Evolutionary conservation across 2,888 invertebrate species (phyloP), one percentile per base, ranked within the genome.

Genomic region (Epistrophe grossulariae): DNA sequence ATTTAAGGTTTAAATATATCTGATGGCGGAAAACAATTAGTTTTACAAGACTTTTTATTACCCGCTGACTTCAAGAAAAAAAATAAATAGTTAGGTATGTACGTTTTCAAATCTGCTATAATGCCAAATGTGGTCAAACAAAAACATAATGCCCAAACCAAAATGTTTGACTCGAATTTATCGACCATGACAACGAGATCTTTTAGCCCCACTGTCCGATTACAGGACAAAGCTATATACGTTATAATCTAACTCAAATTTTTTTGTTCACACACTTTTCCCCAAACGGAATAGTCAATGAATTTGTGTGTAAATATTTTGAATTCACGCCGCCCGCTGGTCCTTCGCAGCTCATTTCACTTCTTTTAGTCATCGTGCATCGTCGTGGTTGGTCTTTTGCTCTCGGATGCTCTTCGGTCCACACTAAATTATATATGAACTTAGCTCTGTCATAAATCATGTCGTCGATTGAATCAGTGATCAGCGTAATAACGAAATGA

Each of bases 311-410:
- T 91, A 92, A 92, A 92, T 92, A 92, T 92, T 92, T 91, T 91
- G 90, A 76, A 91, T 91, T 91, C 92, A 91, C 91, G n/a, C n/a
- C n/a, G n/a, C n/a, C n/a, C n/a, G n/a, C n/a, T n/a, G 90, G 90
- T 91, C 91, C 89, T 91, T 92, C 90, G 91, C 91, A 92, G 92
- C 91, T 92, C 92, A 91, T 90, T 92, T 91, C 90, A 91, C 90
- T 89, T 88, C 89, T 80, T 77, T 31, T 13, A 45, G 55, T 50
- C 68, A 35, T 64, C 43, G 31, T 64, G 24, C 10, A 8, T 48
- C 28, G 35, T 43, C 31, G 48, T 50, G 13, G 50, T 35, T 72
- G 66, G 35, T 40, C 66, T 77, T 48, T 48, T 48, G 17, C 17
- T 17, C 48, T 48, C 55, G 64, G 43, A 28, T 70, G 45, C 70